Conservation (phyloP, 2,888 invertebrate genomes). For the Sacculina carcini region DNA sequence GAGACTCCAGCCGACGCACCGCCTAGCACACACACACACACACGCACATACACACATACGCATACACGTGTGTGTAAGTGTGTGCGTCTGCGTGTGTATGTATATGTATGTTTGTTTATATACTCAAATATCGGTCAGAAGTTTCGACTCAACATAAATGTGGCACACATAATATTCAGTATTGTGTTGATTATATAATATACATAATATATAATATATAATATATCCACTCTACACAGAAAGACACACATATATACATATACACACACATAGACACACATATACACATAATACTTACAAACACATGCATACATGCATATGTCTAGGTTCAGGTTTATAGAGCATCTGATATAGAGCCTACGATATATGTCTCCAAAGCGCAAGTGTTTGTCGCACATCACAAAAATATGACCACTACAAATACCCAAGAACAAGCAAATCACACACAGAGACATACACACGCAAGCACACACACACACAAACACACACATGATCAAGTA, state of each 20-base stretch:
- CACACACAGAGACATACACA: too few species aligned
- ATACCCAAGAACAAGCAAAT: too few species aligned
- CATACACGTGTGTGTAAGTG: not conserved
- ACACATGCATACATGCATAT: not conserved
- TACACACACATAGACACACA: not conserved
- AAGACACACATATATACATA: not conserved
- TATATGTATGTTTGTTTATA: not conserved
- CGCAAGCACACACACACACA: too few species aligned
- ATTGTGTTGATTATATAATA: not conserved
- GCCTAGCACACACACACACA: not conserved
- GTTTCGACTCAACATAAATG: not conserved
- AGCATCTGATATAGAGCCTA: too few species aligned
- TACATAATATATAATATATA: not conserved
- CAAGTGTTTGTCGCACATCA: too few species aligned
- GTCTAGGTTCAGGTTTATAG: not conserved
- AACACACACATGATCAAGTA: too few species aligned
- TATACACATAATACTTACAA: conserved; percentile 7
- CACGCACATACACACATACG: not conserved
- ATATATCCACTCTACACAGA: not conserved
- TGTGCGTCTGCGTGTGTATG: not conserved
- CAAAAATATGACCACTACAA: too few species aligned
- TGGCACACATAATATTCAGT: not conserved
- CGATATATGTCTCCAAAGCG: too few species aligned
- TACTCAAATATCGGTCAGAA: not conserved
- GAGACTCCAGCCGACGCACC: not conserved